These are phyloP conservation scores for Nasonovia ribisnigri DNA, from an alignment of 2,888 invertebrate species.

Conservation along the genomic window DNA sequence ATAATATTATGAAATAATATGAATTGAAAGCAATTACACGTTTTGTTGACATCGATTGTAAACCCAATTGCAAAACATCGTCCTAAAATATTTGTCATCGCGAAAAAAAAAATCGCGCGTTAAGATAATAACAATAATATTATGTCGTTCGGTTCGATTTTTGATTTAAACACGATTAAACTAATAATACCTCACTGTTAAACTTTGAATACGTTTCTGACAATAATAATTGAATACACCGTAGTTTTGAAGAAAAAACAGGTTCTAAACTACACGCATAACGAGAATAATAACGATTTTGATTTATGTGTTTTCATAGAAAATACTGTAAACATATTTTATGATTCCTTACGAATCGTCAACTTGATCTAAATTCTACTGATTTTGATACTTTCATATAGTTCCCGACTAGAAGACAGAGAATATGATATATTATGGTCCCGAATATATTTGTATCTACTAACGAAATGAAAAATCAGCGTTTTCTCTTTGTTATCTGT, in stretches of 20 bases:
- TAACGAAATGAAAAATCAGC: not conserved
- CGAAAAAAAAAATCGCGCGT: not conserved
- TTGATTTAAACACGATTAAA: not conserved
- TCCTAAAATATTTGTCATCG: not conserved
- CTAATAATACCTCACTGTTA: not conserved
- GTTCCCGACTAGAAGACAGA: not conserved
- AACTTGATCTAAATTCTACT: not conserved
- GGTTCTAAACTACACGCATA: not conserved
- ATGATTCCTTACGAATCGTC: not conserved
- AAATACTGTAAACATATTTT: slow-evolving; percentile 10
- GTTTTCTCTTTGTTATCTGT: not conserved
- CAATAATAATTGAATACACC: not conserved
- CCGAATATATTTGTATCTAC: not conserved
- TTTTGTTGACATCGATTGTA: not conserved
- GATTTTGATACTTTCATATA: not conserved
- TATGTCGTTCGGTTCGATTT: not conserved
- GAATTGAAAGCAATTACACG: not conserved
- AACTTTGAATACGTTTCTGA: slow-evolving; percentile 16
- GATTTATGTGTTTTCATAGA: not conserved
- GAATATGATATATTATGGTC: too few relatives aligned
- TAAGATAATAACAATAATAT: not conserved
- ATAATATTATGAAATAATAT: not conserved
- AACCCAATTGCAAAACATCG: not conserved
- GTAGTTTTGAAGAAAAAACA: not conserved
- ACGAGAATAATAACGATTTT: slow-evolving; percentile 29